Percentiles rank a stretch among this genome's conserved stretches.
Conservation (phyloP, 64 coral and sea anemone genomes). For the Montipora foliosa region DNA sequence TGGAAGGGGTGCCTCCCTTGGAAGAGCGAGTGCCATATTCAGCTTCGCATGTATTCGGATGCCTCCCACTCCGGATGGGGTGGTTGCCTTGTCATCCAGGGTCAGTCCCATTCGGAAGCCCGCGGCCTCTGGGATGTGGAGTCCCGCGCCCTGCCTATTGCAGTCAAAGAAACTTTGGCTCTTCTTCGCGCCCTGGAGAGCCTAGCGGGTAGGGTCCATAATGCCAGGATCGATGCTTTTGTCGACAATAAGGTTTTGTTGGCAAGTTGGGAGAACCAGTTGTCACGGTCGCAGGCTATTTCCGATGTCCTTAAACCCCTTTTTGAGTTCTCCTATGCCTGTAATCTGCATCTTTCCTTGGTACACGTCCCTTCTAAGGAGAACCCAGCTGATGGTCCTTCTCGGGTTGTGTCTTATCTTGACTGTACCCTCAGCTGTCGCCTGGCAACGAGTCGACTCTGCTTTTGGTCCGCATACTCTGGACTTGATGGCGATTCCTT, state of each 20-base stretch:
- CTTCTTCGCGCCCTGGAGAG: constrained; percentile 6
- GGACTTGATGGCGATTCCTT: not conserved
- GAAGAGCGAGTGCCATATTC: constrained; percentile 9
- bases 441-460: not conserved
- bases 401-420: not conserved
- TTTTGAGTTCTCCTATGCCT: not conserved
- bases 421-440: constrained; percentile 14
- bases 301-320: not conserved
- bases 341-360: constrained; percentile 9
- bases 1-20: constrained; percentile 32
- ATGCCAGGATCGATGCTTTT: not conserved
- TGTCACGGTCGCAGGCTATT: constrained; percentile 7
- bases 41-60: constrained; percentile 10
- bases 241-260: not conserved
- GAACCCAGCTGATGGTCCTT: constrained; percentile 18
- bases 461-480: constrained; percentile 16
- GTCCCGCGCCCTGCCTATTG: constrained; percentile 1
- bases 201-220: not conserved
- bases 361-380: not conserved
- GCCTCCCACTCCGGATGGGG: constrained; percentile 15
- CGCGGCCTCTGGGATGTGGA: constrained; percentile 5
- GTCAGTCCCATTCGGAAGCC: not conserved
- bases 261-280: constrained; percentile 15
- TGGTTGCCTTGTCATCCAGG: not conserved
- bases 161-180: constrained; percentile 25